Base-by-base conservation (phyloP, 1,140 invertebrate species). In the Tenebrio molitor region DNA sequence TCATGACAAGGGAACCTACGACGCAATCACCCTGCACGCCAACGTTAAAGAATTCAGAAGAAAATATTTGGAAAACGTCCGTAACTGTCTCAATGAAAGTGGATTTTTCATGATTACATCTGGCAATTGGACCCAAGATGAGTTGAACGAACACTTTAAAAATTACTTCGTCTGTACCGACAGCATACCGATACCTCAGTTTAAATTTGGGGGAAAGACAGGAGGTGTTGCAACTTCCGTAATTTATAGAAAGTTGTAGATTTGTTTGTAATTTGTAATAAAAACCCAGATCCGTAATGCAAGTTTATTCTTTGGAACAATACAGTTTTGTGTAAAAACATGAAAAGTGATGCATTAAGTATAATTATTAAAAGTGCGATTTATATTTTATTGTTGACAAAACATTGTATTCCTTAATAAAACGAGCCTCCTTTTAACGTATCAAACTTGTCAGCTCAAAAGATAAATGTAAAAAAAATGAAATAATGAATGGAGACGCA, bases 1-100 rank as follows among this genome's bases (percentile, higher is more conserved):
- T 0, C 88, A 96, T 58, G 95, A 97, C 82, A 97, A 98, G 85
- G 96, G 97, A 0, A 98, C 96, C 0, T 98, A 96, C 82, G 95
- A 97, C 86, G 95, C 96, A 0, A 91, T 98, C 39, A 92, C 93
- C 80, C 83, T 98, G 2, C 89, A 89, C 80, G 88, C 91, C 0
- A 85, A 92, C 79, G 83, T 91, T 0, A 85, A 86, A 46, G 80
- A 84, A 23, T 90, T 91, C 72, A 84, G 93, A 64, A 41, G 83
- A 29, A 88, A 84, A 15, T 98, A 97, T 78, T 87, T 92, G 0
- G 74, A 87, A 10, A 92, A 91, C 78, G 84, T 96, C 0, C 64
- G 81, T 0, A 82, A 86, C 5, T 84, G 93, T 65, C 79, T 95
- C 16, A 76, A 79, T n/a, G 77, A 85, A 0, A 78, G 87, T 66